Evolutionary conservation across 2,113 vertebrate species (phyloP).

Genomic region (Scomber scombrus): DNA sequence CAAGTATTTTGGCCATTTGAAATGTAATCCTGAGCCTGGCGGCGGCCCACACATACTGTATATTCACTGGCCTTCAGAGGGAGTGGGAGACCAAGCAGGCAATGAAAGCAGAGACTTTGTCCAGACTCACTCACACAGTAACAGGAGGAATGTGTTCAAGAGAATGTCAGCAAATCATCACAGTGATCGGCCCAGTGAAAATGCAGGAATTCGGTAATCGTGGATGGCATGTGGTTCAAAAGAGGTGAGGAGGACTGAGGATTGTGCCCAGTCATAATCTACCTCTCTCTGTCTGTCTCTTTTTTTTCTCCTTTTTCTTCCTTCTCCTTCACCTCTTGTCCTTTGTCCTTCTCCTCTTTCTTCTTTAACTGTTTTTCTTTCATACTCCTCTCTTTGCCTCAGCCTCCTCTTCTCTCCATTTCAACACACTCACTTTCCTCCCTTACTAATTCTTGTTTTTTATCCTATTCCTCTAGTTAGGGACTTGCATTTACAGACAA

Average conservation of each 20-base stretch:
- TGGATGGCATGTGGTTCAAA: conserved; percentile 29
- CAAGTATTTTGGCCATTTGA: conserved; percentile 23
- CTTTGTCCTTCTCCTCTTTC: background rate
- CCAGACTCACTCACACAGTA: conserved; percentile 8
- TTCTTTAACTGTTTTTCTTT: background rate
- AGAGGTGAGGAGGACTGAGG: conserved; percentile 29
- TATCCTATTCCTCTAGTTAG: too few relatives aligned
- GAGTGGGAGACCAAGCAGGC: conserved; percentile 24
- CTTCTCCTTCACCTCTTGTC: background rate
- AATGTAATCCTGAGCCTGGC: conserved; percentile 33
- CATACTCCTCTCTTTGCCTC: background rate
- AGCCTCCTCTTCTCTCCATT: too few relatives aligned
- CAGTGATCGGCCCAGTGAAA: conserved; percentile 25
- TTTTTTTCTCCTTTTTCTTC: too few relatives aligned
- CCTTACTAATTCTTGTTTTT: too few relatives aligned
- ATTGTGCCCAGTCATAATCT: conserved; percentile 17
- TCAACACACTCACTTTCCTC: too few relatives aligned
- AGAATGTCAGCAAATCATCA: conserved; percentile 36
- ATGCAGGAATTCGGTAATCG: conserved; percentile 52
- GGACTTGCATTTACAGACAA: too few relatives aligned
- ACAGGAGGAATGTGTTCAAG: conserved; percentile 13
- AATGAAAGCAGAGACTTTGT: conserved; percentile 36
- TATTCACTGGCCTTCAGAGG: conserved; percentile 26
- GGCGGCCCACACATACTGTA: conserved; percentile 50
- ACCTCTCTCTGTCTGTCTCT: background rate